Evolutionary conservation across 1,140 invertebrate genomes (phyloP).

Genomic region (Holotrichia oblita): DNA sequence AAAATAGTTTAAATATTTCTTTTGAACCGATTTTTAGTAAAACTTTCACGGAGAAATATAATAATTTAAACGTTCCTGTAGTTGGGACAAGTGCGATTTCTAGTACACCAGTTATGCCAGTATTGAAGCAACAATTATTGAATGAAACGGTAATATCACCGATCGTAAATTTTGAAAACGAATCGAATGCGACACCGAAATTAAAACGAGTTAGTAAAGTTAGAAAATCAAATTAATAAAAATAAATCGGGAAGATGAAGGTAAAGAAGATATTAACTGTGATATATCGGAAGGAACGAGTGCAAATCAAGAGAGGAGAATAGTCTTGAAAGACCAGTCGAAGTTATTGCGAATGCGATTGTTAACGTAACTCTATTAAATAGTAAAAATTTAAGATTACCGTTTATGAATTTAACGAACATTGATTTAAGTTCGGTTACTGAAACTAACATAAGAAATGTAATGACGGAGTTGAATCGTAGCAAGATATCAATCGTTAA

Average conservation of each 20-base stretch:
- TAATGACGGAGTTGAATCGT: background rate
- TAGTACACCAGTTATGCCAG: background rate
- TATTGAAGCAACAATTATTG: background rate
- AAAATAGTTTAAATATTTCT: background rate
- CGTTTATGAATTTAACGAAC: background rate
- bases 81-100: background rate
- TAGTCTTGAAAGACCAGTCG: background rate
- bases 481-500: background rate
- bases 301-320: background rate
- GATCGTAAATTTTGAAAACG: background rate
- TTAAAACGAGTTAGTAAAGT: conserved; percentile 13
- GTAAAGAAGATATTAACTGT: too few relatives aligned
- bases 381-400: background rate
- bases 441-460: background rate
- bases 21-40: conserved; percentile 5
- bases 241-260: background rate
- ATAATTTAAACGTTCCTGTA: background rate
- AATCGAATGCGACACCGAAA: background rate
- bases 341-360: background rate
- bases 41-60: background rate
- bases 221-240: background rate
- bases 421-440: background rate
- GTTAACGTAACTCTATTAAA: background rate
- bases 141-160: conserved; percentile 7
- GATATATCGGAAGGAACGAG: background rate